Conservation (phyloP, 1,140 invertebrate species). For the Cherax quadricarinatus region DNA sequence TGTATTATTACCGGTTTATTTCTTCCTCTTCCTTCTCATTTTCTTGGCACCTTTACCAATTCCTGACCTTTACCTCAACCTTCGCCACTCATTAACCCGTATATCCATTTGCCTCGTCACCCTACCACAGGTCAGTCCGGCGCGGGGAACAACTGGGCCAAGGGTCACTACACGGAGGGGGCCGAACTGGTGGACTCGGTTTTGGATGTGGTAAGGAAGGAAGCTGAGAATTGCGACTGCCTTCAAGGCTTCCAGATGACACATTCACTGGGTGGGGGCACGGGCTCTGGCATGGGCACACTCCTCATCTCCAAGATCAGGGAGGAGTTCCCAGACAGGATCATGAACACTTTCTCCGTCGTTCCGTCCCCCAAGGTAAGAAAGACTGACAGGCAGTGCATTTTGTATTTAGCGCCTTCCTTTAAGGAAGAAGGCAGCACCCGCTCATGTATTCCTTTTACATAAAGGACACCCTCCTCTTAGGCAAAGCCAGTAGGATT, state of each 20-base stretch:
- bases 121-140: constrained; percentile 48
- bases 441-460: not conserved
- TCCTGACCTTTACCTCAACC: no score
- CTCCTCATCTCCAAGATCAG: constrained; percentile 65
- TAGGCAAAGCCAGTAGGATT: no score
- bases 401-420: no score
- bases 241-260: constrained; percentile 62
- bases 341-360: constrained; percentile 67
- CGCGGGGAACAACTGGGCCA: constrained; percentile 68
- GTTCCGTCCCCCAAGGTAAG: constrained; percentile 58
- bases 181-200: constrained; percentile 62
- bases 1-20: no score
- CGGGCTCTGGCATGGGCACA: constrained; percentile 57
- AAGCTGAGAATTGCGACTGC: constrained; percentile 63
- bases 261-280: constrained; percentile 61
- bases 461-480: no score
- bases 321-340: constrained; percentile 63
- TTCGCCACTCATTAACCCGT: no score
- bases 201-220: constrained; percentile 62
- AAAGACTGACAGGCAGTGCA: not conserved
- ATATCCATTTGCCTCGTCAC: no score
- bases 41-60: no score
- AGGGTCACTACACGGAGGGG: constrained; percentile 66
- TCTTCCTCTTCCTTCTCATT: no score
- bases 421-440: no score